A percentile compares a stretch with the other conserved stretches of the same genome.
These are phyloP conservation scores for Stichodactyla helianthus DNA, from an alignment of 64 coral and sea anemone species.

Conservation along the genomic window DNA sequence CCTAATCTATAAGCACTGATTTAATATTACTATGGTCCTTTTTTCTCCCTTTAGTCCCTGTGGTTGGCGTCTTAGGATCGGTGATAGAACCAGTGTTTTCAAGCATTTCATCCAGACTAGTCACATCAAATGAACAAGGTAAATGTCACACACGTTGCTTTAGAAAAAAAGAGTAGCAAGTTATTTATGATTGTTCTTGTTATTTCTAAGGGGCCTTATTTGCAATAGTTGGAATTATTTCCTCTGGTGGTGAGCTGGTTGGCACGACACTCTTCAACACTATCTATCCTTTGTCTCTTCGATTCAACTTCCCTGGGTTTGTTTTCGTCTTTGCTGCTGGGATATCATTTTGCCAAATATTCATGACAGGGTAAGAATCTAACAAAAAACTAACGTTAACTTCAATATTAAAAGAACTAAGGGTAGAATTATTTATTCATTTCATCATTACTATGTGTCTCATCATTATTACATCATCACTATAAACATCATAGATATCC, in stretches of 20 bases:
- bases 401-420: neutral
- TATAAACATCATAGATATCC: no score
- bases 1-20: no score
- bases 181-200: neutral
- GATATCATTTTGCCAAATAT: neutral
- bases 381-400: no score
- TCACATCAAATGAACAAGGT: conserved; percentile 1
- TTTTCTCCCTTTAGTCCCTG: neutral
- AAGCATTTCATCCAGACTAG: conserved; percentile 7
- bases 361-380: neutral
- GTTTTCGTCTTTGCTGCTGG: conserved; percentile 7
- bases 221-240: neutral
- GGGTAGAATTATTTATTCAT: neutral
- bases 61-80: neutral
- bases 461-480: no score
- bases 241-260: neutral
- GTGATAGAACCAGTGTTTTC: neutral
- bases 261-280: neutral
- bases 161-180: no score
- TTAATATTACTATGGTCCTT: no score
- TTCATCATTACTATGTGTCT: no score
- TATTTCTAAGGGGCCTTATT: neutral
- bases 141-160: neutral
- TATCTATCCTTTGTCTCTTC: conserved; percentile 16
- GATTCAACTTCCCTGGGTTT: conserved; percentile 18